phyloP scores from a whole-genome alignment of 2,113 vertebrate species.

The Gnathonemus echidnorhynchus region DNA sequence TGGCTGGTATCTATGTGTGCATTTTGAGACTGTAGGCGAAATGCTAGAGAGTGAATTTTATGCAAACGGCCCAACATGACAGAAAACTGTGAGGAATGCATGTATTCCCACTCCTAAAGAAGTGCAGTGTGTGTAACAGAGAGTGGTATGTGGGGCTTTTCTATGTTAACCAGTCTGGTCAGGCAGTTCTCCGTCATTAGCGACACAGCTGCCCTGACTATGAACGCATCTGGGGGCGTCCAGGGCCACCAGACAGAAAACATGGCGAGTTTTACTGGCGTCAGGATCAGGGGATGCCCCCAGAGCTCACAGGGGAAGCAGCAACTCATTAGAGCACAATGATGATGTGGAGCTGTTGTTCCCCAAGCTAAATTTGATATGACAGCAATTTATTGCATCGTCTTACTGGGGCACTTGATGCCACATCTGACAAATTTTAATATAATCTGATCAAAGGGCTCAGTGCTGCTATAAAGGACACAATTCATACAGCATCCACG shows the following conservation, averaged over 20 bases:
- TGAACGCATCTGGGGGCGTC: neutral
- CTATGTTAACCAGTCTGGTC: neutral
- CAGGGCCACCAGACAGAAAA: neutral
- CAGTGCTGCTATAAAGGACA: neutral
- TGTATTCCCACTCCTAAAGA: neutral
- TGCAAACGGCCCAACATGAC: neutral
- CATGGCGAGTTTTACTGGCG: neutral
- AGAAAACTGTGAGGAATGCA: neutral
- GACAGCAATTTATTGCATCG: neutral
- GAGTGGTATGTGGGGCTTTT: neutral
- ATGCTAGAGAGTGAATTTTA: neutral
- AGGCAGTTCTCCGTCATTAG: neutral
- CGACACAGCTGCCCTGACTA: neutral
- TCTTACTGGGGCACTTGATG: neutral
- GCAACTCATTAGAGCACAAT: neutral
- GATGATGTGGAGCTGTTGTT: neutral
- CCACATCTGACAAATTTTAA: neutral
- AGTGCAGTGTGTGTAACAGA: neutral
- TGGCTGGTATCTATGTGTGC: neutral
- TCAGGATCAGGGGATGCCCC: neutral
- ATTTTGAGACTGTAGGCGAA: neutral
- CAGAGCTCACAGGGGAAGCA: neutral
- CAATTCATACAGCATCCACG: neutral
- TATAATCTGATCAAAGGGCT: slow-evolving; percentile 2
- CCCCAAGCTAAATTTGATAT: neutral